Evolutionary conservation across 1,140 invertebrate genomes (phyloP).

Genomic region (Scaptomyza pallida): DNA sequence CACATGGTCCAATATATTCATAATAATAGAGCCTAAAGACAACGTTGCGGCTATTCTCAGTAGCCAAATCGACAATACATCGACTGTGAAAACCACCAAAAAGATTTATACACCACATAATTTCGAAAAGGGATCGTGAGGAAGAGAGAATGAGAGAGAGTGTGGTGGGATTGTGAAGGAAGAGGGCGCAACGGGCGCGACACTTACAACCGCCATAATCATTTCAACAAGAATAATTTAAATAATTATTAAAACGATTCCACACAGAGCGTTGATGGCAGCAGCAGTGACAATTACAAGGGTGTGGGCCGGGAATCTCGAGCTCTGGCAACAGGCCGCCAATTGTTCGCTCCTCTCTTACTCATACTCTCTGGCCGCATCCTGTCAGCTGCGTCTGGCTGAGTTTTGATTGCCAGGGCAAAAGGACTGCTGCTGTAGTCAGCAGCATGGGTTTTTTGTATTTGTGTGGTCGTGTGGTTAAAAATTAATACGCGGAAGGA

Average conservation of each 20-base stretch:
- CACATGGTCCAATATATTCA: neutral
- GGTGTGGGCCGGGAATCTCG: neutral
- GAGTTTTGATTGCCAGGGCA: constrained; percentile 59
- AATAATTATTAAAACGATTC: constrained; percentile 80
- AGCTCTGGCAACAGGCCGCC: constrained; percentile 66
- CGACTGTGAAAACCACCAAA: constrained; percentile 46
- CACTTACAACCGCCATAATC: constrained; percentile 80
- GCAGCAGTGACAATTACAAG: constrained; percentile 71
- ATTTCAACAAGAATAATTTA: constrained; percentile 83
- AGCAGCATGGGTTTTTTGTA: constrained; percentile 32
- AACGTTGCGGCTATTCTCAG: constrained; percentile 10
- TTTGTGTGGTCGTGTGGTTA: constrained; percentile 65
- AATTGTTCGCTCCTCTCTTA: constrained; percentile 45
- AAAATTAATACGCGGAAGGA: constrained; percentile 83
- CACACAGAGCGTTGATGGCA: constrained; percentile 54
- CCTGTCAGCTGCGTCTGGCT: constrained; percentile 47
- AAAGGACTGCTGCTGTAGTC: constrained; percentile 53
- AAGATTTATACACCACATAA: constrained; percentile 66
- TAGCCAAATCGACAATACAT: constrained; percentile 32
- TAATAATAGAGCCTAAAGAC: constrained; percentile 4
- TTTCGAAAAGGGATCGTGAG: constrained; percentile 21
- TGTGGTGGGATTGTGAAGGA: neutral
- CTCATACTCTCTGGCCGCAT: constrained; percentile 22
- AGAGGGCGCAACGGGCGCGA: constrained; percentile 39
- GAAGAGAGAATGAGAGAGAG: neutral